Evolutionary conservation across 2,888 invertebrate genomes (phyloP), one percentile per base, ranked within the genome.

Genomic region (Blastobasis adustella): DNA sequence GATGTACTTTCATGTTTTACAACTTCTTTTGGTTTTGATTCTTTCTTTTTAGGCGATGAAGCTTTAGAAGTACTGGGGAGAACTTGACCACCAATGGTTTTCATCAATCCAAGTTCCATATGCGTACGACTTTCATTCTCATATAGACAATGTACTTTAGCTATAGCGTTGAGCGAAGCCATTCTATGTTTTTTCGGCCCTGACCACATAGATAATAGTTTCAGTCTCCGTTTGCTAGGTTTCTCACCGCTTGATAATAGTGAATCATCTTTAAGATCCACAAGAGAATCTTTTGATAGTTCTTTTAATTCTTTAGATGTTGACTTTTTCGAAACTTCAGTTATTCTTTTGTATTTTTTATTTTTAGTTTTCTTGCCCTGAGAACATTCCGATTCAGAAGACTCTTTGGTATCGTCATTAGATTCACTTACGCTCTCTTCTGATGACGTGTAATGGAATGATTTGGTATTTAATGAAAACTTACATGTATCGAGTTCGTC

Each of bases 101-200:
- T 87, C 82, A 89, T 86, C 45, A 89, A 69, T 0, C 91, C 91
- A 56, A 91, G 65, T 66, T 91, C 91, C 69, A 93, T 90, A 55
- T 93, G 93, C 0, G 93, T 92, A 49, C 94, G 89, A 49, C 94
- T 93, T 82, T 96, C 96, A 72, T 96, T 96, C 79, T 96, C 96
- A 69, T 96, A 96, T 37, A 97, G 89, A 69, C 96, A 96, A 74
- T 96, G 96, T 3, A 97, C 96, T 87, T 96, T 96, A 37, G 96
- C 96, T 62, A 95, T 78, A 0, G 97, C 97, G 73, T 97, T 97
- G 39, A 97, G 79, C 3, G 96, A 96, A 42, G 97, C 97, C 80
- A 96, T 95, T 59, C 97, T 91, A 71, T 95, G 95, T 46, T 94
- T 90, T 77, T 95, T 96, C 37, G 95, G 94, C 0, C 94, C 94